phyloP scores from a whole-genome alignment of 2,113 vertebrate species.

The Tringa solitaria region DNA sequence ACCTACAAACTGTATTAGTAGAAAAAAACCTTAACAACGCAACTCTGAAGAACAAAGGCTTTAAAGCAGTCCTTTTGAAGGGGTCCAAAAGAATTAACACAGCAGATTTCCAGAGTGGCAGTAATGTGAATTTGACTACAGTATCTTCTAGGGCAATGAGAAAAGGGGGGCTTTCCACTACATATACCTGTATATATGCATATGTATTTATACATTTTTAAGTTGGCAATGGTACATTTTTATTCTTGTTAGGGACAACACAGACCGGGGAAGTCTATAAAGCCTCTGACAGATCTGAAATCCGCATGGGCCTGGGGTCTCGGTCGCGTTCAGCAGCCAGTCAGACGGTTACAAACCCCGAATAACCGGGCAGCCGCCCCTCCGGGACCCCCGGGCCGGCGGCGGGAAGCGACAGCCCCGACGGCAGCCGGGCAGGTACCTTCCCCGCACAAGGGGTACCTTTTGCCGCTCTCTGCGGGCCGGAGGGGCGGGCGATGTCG shows the following conservation, averaged over 20 bases:
- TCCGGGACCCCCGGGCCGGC: too few species aligned
- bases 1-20: not conserved
- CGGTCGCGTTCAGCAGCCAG: accelerated
- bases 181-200: accelerated
- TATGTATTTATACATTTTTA: not conserved
- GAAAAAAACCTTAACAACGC: not conserved
- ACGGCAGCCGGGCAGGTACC: not conserved
- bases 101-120: not conserved
- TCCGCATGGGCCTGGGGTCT: too few species aligned
- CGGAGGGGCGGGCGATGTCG: too few species aligned
- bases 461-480: not conserved
- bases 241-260: not conserved
- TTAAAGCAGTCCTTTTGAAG: not conserved
- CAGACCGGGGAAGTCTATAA: accelerated
- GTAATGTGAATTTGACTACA: not conserved
- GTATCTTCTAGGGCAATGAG: not conserved
- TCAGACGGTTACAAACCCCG: too few species aligned
- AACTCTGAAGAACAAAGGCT: not conserved
- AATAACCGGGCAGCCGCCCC: accelerated
- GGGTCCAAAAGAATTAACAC: not conserved
- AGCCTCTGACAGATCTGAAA: accelerated
- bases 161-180: not conserved
- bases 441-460: not conserved
- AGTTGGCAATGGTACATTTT: not conserved
- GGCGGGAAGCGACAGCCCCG: accelerated